phyloP scores from a whole-genome alignment of 2,888 invertebrate species.

The Mythimna impura region DNA sequence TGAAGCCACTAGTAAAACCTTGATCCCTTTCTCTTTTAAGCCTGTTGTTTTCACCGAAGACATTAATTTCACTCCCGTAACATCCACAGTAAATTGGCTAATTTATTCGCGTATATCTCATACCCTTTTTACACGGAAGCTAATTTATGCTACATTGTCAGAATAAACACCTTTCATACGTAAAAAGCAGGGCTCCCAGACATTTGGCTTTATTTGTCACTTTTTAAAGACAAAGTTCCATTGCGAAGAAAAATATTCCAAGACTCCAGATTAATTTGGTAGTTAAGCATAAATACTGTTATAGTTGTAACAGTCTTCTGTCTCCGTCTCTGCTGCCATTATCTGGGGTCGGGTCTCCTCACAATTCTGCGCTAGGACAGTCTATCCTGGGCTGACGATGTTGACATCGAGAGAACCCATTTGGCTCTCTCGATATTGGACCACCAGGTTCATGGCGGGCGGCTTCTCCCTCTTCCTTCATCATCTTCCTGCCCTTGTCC shows the following conservation, averaged over 20 bases:
- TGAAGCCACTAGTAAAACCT: too few species aligned
- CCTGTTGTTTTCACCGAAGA: constrained; percentile 7
- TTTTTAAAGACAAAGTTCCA: constrained; percentile 14
- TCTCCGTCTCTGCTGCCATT: too few species aligned
- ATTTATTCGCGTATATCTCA: constrained; percentile 29
- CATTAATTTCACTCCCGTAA: constrained; percentile 34
- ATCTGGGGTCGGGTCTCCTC: too few species aligned
- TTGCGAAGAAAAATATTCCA: constrained; percentile 16
- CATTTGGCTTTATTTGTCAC: background rate
- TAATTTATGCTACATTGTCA: constrained; percentile 32
- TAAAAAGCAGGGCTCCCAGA: background rate
- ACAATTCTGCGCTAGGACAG: too few species aligned
- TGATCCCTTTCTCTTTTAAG: background rate
- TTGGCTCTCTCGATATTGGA: too few species aligned
- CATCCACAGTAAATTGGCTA: constrained; percentile 30
- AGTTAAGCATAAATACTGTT: constrained; percentile 3
- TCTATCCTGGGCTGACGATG: too few species aligned
- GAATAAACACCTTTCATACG: constrained; percentile 19
- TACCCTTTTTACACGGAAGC: constrained; percentile 27
- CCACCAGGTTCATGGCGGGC: too few species aligned
- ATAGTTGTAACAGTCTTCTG: background rate
- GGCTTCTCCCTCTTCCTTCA: too few species aligned
- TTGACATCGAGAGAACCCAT: too few species aligned
- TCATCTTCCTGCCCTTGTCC: too few species aligned
- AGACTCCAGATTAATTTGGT: background rate